Conservation (phyloP, 2,797 vertebrate genomes). For the Cephalopachus bancanus region DNA sequence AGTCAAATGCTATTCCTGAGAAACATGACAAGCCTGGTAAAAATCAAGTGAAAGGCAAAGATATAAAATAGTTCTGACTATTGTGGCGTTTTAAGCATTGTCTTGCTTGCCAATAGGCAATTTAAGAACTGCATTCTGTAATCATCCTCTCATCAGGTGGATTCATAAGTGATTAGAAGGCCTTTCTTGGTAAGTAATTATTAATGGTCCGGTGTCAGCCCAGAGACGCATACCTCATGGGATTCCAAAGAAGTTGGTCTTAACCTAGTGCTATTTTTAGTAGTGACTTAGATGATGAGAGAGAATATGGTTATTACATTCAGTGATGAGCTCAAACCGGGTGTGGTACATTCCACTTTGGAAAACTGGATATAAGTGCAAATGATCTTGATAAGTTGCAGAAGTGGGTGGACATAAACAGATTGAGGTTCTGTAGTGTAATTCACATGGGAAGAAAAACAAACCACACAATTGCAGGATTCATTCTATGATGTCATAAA, state of each 20-base stretch:
- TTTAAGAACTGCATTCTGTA: conserved; percentile 72
- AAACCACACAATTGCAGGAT: conserved; percentile 76
- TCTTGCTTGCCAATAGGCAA: conserved; percentile 57
- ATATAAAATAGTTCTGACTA: neutral
- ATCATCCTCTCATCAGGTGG: conserved; percentile 57
- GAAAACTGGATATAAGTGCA: conserved; percentile 77
- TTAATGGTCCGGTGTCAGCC: conserved; percentile 61
- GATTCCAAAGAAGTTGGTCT: conserved; percentile 74
- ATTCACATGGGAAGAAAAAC: conserved; percentile 79
- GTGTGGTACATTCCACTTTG: conserved; percentile 79
- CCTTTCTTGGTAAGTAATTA: conserved; percentile 76
- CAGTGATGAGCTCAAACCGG: conserved; percentile 77
- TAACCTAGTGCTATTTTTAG: conserved; percentile 81
- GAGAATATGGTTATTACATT: conserved; percentile 80
- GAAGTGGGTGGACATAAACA: conserved; percentile 74
- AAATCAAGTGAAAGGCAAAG: conserved; percentile 41
- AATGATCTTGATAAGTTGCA: conserved; percentile 75
- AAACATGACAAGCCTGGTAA: conserved; percentile 29
- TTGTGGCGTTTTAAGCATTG: conserved; percentile 37
- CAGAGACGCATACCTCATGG: conserved; percentile 72
- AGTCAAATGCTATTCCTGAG: conserved; percentile 55
- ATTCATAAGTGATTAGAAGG: conserved; percentile 71
- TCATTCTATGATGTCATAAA: conserved; percentile 76
- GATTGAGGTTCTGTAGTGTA: conserved; percentile 60
- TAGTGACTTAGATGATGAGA: conserved; percentile 67